Evolutionary conservation across 2,888 invertebrate genomes (phyloP).

Genomic region (Folsomia candida): DNA sequence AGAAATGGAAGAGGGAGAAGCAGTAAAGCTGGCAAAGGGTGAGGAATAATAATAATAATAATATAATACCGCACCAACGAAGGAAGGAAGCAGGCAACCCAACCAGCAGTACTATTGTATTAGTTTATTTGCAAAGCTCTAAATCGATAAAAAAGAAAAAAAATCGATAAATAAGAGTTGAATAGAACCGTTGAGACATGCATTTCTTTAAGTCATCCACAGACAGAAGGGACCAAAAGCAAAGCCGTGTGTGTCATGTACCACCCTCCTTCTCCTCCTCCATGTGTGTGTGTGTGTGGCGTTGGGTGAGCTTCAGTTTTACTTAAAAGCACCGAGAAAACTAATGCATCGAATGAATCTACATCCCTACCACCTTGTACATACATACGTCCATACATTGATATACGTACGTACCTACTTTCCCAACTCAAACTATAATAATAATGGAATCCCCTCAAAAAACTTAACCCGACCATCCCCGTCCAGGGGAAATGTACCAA

Average conservation of each 20-base stretch:
- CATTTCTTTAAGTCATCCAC: constrained; percentile 36
- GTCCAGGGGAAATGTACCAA: not conserved
- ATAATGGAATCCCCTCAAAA: not conserved
- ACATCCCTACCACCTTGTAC: constrained; percentile 1
- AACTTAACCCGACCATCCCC: not conserved
- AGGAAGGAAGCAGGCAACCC: constrained; percentile 9
- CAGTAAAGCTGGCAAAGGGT: too few relatives aligned
- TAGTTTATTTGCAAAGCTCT: constrained; percentile 19
- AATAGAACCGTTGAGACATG: constrained; percentile 37
- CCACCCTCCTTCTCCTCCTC: not conserved
- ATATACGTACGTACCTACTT: too few relatives aligned
- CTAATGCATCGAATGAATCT: constrained; percentile 35
- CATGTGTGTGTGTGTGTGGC: not conserved
- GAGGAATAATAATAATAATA: not conserved
- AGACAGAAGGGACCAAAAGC: constrained; percentile 1
- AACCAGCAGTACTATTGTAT: not conserved
- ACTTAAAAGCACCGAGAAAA: constrained; percentile 9
- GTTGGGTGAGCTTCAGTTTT: not conserved
- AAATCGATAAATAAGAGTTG: constrained; percentile 45
- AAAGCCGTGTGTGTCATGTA: not conserved
- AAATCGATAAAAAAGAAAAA: constrained; percentile 35
- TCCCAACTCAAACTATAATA: not conserved
- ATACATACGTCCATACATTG: too few relatives aligned
- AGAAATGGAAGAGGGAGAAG: constrained; percentile 5
- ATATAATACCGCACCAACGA: constrained; percentile 4